Percentiles rank a stretch among this genome's conserved stretches.
Evolutionary conservation across 2,888 invertebrate species (phyloP).

Genomic region (Nesidiocoris tenuis): DNA sequence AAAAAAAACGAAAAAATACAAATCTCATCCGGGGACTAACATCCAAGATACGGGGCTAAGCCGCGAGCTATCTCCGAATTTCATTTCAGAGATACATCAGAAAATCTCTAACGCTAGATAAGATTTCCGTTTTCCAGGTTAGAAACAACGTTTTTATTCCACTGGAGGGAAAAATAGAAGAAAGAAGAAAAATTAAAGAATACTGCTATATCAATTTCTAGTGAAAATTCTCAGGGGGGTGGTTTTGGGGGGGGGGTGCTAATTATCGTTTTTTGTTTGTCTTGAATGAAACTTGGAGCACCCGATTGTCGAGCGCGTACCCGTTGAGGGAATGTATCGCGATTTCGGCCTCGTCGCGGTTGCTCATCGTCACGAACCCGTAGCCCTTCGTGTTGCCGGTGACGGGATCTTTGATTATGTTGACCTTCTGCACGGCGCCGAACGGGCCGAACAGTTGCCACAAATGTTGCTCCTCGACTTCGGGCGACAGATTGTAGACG

Average conservation of each 20-base stretch:
- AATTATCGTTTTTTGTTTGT: constrained; percentile 69
- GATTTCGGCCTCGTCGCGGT: constrained; percentile 94
- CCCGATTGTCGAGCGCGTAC: constrained; percentile 90
- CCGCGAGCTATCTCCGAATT: too few species aligned
- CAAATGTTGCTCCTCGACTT: constrained; percentile 86
- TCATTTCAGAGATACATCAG: too few species aligned
- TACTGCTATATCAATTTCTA: constrained; percentile 42
- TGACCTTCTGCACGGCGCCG: constrained; percentile 95
- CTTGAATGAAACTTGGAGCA: constrained; percentile 97
- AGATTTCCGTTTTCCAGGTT: neutral
- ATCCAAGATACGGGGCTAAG: too few species aligned
- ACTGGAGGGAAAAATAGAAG: neutral
- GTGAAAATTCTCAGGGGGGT: constrained; percentile 5
- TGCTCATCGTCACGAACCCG: constrained; percentile 97
- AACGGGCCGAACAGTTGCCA: constrained; percentile 97
- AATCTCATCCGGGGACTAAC: neutral
- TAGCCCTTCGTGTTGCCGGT: constrained; percentile 98
- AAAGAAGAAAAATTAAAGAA: constrained; percentile 6
- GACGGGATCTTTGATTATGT: constrained; percentile 91
- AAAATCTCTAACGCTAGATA: neutral
- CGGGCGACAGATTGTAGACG: constrained; percentile 88
- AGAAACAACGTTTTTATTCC: neutral
- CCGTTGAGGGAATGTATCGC: constrained; percentile 96
- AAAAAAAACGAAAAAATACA: neutral
- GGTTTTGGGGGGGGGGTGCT: constrained; percentile 25